Conservation (phyloP, 2,113 vertebrate genomes). For the Pygoscelis antarcticus region DNA sequence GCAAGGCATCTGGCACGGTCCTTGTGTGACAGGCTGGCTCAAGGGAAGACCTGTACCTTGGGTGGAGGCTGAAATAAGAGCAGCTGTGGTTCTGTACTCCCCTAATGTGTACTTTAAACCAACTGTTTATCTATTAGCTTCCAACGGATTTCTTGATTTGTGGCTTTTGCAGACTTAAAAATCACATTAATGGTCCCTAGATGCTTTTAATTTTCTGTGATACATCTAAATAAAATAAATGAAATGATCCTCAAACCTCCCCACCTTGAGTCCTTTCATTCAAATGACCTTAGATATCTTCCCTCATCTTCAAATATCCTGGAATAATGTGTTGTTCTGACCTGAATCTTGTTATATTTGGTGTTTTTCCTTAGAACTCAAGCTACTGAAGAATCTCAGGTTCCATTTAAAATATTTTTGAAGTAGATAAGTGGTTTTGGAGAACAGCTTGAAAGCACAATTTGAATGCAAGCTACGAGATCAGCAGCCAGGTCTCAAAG, state of each 20-base stretch:
- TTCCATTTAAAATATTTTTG: neutral
- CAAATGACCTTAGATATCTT: neutral
- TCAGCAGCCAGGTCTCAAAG: neutral
- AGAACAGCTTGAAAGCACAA: neutral
- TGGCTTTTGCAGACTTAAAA: neutral
- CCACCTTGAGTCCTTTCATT: neutral
- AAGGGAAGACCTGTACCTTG: neutral
- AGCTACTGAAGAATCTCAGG: neutral
- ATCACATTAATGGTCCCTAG: neutral
- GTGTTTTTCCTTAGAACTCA: neutral
- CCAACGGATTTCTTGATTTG: neutral
- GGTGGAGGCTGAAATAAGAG: neutral
- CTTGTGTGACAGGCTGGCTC: neutral
- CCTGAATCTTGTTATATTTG: neutral
- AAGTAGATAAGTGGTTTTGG: constrained; percentile 11
- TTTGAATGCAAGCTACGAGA: neutral
- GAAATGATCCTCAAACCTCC: neutral
- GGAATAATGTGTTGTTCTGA: neutral
- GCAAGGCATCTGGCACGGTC: neutral
- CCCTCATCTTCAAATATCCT: neutral
- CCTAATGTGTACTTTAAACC: neutral
- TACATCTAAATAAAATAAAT: neutral
- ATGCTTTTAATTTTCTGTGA: neutral
- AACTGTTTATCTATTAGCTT: neutral
- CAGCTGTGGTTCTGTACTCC: neutral